These are phyloP conservation scores for Selenia dentaria DNA, from an alignment of 2,888 invertebrate genomes.

Conservation along the genomic window DNA sequence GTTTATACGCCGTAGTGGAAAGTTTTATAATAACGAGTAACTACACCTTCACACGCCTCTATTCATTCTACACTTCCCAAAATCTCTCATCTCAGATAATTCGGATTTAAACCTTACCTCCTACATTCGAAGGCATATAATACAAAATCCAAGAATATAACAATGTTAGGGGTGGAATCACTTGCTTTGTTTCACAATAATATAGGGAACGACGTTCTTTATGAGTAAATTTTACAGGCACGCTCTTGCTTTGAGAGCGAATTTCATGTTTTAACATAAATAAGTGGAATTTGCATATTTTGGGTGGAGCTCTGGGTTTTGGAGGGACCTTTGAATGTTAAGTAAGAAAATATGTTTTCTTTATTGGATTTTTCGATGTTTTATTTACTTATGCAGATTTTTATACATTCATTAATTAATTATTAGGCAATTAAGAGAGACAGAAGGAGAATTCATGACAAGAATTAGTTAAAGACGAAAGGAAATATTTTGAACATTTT, in stretches of 20 bases:
- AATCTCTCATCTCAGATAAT: background rate
- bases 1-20: constrained; percentile 8
- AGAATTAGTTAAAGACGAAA: too few species aligned
- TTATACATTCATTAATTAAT: too few species aligned
- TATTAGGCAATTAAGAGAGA: too few species aligned
- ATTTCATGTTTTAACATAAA: constrained; percentile 26
- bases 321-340: constrained; percentile 6
- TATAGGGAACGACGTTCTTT: constrained; percentile 21
- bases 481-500: too few species aligned
- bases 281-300: constrained; percentile 24
- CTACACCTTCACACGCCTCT: constrained; percentile 10
- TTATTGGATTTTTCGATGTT: too few species aligned
- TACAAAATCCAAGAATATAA: constrained; percentile 1
- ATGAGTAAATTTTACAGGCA: constrained; percentile 19
- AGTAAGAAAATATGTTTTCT: background rate
- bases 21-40: constrained; percentile 19
- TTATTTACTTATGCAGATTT: too few species aligned
- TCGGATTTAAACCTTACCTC: constrained; percentile 8
- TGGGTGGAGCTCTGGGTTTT: constrained; percentile 1
- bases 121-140: background rate
- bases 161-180: constrained; percentile 18
- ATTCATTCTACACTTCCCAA: constrained; percentile 1
- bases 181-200: constrained; percentile 25
- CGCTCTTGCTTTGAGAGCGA: constrained; percentile 17
- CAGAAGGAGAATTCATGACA: too few species aligned